phyloP scores from a whole-genome alignment of 2,113 vertebrate species.

The Lagenorhynchus albirostris region DNA sequence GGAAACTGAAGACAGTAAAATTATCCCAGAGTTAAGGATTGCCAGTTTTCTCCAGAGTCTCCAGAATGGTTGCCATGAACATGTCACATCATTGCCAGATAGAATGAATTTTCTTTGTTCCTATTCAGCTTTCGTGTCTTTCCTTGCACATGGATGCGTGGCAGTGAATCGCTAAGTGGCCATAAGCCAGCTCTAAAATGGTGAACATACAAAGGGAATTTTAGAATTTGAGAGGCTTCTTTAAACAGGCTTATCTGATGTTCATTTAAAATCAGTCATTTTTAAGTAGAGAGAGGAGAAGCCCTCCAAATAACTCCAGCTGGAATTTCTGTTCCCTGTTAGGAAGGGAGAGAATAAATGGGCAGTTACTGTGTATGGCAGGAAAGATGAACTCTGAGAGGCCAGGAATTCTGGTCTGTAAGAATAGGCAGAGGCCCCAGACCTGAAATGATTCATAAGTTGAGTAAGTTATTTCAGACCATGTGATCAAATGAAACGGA shows the following conservation, averaged over 20 bases:
- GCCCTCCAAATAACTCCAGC: not conserved
- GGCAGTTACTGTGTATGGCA: not conserved
- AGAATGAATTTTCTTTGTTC: not conserved
- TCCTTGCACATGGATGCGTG: not conserved
- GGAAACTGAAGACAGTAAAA: slow-evolving; percentile 66
- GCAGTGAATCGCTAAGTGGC: too few species aligned
- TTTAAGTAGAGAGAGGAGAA: not conserved
- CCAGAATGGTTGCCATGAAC: not conserved
- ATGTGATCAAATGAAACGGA: not conserved
- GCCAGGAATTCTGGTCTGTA: not conserved
- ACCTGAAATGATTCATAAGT: not conserved
- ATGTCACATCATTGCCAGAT: not conserved
- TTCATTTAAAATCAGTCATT: not conserved
- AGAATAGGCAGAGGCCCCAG: not conserved
- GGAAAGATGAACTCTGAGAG: not conserved
- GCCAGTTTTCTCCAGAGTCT: slow-evolving; percentile 54
- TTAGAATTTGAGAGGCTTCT: not conserved
- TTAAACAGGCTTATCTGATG: not conserved
- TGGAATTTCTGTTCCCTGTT: not conserved
- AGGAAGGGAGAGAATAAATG: not conserved
- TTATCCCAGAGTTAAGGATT: slow-evolving; percentile 48
- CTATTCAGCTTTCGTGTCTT: not conserved
- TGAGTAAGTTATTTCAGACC: not conserved
- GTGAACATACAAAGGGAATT: not conserved
- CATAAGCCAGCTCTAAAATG: not conserved